Evolutionary conservation across 2,888 invertebrate genomes (phyloP), one percentile per base, ranked within the genome.

Genomic region (Melanchra persicariae): DNA sequence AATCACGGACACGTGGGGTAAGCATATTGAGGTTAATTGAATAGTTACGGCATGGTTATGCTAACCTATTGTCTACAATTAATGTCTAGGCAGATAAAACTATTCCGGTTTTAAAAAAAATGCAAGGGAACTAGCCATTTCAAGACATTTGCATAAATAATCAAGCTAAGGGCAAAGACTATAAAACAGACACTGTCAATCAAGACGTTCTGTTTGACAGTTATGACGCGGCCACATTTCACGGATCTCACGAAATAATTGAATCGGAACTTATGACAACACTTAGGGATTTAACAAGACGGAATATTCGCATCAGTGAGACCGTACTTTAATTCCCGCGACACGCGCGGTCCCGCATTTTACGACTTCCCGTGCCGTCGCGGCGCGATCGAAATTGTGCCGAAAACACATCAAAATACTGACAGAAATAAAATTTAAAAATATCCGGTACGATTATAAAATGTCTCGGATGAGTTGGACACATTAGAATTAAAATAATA

Each of bases 311-410:
- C 80, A 84, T 84, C 79, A 81, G 82, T 75, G 73, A 82, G 75
- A 87, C 79, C 83, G 85, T 86, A 85, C 85, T 89, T 85, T 77
- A 82, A 85, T 84, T 78, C 79, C 12, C 86, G 82, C 80, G 85
- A 85, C 88, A 70, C 87, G 88, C 85, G 85, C 84, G 85, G 81
- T 87, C 81, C 80, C 84, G 84, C 89, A 87, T 88, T 94, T 94
- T 93, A 95, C 89, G 90, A 93, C 93, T 93, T 94, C 94, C 95
- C 89, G 93, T 92, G 92, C 91, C 89, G 91, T 88, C 91, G 86
- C 79, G 85, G 70, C 82, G 84, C 87, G 88, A 87, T 85, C 84
- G 88, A 85, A 92, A 90, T 89, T 88, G 88, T 88, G 89, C 88
- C 82, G 88, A 92, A 92, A 90, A 91, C 88, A 87, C 89, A 92